Percentiles rank a stretch among this genome's conserved stretches.
phyloP scores from a whole-genome alignment of 2,888 invertebrate species.

The Spodoptera exigua region DNA sequence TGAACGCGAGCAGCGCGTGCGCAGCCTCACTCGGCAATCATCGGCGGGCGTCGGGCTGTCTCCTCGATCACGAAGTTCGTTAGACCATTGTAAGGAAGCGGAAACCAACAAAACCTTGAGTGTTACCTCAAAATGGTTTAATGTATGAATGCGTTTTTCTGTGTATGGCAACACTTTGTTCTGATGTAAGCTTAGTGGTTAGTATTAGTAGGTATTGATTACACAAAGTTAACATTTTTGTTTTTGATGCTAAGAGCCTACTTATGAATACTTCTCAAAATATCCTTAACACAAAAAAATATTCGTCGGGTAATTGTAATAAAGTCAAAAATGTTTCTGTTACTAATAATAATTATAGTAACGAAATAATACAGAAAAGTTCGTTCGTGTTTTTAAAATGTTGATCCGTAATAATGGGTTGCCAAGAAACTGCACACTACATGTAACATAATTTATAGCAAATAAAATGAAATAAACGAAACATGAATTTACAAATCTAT shows the following conservation, averaged over 20 bases:
- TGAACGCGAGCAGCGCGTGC: constrained; percentile 60
- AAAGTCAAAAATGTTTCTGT: no score
- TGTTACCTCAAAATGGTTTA: constrained; percentile 29
- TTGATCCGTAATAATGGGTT: no score
- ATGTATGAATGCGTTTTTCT: constrained; percentile 19
- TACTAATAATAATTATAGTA: no score
- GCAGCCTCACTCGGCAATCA: constrained; percentile 60
- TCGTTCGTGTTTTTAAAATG: no score
- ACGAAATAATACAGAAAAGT: no score
- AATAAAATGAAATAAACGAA: constrained; percentile 7
- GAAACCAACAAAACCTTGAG: constrained; percentile 53
- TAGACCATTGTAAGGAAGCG: constrained; percentile 53
- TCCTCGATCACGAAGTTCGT: constrained; percentile 60
- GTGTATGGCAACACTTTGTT: constrained; percentile 11
- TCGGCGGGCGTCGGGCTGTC: constrained; percentile 65
- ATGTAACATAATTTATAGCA: not conserved
- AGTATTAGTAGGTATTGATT: not conserved
- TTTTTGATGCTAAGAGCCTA: not conserved
- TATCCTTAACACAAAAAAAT: no score
- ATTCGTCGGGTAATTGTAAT: no score
- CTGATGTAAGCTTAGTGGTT: constrained; percentile 11
- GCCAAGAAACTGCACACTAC: no score
- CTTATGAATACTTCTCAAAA: no score
- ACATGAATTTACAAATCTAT: not conserved
- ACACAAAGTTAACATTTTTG: not conserved